A percentile compares a stretch with the other conserved stretches of the same genome.
Conservation (phyloP, 2,113 vertebrate genomes). For the Lycaon pictus region DNA sequence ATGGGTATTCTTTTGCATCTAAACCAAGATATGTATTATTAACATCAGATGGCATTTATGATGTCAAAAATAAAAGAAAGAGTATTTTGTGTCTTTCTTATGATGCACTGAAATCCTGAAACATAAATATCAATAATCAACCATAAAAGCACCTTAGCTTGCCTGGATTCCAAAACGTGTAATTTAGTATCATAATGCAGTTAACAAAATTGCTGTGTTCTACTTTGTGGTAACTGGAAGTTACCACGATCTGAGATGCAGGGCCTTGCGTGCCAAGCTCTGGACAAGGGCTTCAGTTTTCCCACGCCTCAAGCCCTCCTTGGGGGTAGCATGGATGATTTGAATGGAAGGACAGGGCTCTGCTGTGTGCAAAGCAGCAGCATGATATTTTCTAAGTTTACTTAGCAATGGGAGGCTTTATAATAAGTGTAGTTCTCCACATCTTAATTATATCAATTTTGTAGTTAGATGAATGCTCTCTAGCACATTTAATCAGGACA, state of each 20-base stretch:
- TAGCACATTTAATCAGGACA: not conserved
- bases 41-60: not conserved
- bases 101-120: not conserved
- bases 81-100: not conserved
- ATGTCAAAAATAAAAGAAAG: slow-evolving; percentile 43
- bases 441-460: not conserved
- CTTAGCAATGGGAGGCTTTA: not conserved
- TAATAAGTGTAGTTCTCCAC: not conserved
- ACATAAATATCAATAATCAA: slow-evolving; percentile 61
- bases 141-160: not conserved
- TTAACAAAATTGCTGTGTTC: not conserved
- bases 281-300: no score
- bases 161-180: slow-evolving; percentile 23
- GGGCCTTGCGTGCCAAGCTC: accelerated
- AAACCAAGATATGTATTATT: not conserved
- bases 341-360: not conserved
- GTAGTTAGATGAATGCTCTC: not conserved
- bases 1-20: not conserved
- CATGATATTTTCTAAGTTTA: not conserved
- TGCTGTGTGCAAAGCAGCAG: not conserved
- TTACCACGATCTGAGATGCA: not conserved
- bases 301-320: accelerated
- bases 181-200: slow-evolving; percentile 50
- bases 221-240: not conserved
- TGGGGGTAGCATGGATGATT: accelerated